Conservation (phyloP, 2,797 vertebrate species). For the Lagorchestes hirsutus region DNA sequence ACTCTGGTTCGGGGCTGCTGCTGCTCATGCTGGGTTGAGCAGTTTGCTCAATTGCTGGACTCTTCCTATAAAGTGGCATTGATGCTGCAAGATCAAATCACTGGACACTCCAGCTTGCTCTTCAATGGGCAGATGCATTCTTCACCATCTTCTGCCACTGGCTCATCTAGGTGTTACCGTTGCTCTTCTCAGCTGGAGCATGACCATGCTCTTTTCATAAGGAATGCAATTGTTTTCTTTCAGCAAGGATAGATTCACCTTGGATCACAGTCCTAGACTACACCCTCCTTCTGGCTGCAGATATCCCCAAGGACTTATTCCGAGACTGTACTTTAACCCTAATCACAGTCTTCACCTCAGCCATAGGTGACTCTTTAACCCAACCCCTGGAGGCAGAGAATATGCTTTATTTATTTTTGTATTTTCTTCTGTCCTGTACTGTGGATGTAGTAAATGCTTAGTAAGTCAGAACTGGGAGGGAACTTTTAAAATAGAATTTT, state of each 20-base stretch:
- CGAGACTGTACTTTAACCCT: background rate
- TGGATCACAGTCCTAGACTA: background rate
- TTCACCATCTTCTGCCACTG: background rate
- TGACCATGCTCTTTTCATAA: background rate
- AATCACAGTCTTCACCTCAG: background rate
- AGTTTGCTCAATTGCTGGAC: background rate
- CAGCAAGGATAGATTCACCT: background rate
- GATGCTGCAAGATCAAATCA: background rate
- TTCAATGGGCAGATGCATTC: background rate
- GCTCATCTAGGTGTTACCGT: background rate
- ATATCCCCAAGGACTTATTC: background rate
- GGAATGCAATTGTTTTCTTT: background rate
- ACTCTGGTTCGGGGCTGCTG: background rate
- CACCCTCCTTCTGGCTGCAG: background rate
- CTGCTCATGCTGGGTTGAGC: background rate
- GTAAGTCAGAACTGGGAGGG: background rate
- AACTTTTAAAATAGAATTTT: background rate
- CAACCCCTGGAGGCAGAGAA: background rate
- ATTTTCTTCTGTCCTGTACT: background rate
- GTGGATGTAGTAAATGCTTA: background rate
- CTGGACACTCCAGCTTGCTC: background rate
- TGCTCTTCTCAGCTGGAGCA: fast-evolving
- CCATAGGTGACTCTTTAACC: too few relatives aligned
- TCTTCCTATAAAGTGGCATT: background rate
- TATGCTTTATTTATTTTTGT: background rate